These are phyloP conservation scores for Sterrhoptilus dennistouni DNA, from an alignment of 2,113 vertebrate species.

Conservation along the genomic window DNA sequence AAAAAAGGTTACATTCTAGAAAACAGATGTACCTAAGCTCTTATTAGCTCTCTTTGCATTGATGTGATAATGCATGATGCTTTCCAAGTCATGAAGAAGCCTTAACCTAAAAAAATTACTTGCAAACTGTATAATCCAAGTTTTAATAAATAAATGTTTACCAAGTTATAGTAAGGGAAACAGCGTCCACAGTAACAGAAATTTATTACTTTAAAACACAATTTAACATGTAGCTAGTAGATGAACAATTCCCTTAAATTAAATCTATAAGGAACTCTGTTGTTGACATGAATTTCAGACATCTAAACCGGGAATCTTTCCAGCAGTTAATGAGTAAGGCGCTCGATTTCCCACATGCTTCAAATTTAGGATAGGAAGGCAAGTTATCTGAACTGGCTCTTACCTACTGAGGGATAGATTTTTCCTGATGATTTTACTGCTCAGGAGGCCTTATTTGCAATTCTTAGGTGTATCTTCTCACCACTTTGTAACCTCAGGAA, in stretches of 20 bases:
- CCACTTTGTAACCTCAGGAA: neutral
- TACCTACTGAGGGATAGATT: neutral
- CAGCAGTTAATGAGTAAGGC: neutral
- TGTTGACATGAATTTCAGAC: neutral
- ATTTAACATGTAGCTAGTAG: neutral
- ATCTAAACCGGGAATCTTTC: neutral
- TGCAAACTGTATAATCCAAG: neutral
- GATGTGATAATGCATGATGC: neutral
- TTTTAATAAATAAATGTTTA: slow-evolving; percentile 22
- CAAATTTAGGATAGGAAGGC: neutral
- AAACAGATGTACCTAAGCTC: slow-evolving; percentile 30
- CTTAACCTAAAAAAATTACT: neutral
- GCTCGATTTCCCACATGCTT: neutral
- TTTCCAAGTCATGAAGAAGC: neutral
- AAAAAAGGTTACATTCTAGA: neutral
- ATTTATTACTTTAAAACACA: neutral
- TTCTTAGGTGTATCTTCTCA: neutral
- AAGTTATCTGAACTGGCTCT: neutral
- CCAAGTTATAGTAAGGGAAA: neutral
- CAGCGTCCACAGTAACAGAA: neutral
- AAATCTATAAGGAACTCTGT: neutral
- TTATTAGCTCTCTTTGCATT: neutral
- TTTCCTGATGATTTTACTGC: neutral
- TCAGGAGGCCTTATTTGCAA: neutral
- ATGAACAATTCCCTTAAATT: neutral